Evolutionary conservation across 2,888 invertebrate species (phyloP).

Genomic region (Torymus tubicola): DNA sequence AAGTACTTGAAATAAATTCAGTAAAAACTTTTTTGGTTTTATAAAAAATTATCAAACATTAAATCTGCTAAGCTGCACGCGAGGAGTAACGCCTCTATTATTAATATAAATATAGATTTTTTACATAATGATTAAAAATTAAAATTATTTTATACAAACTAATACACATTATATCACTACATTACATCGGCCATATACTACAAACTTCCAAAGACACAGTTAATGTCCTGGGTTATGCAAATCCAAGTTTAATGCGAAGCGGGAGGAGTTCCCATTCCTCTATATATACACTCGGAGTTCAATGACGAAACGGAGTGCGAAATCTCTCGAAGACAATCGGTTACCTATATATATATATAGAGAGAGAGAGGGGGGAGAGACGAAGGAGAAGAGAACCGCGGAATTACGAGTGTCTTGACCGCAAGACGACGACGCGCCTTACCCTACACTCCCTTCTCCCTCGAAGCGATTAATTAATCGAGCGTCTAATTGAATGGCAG

Average conservation of each 20-base stretch:
- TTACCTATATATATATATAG: too few species aligned
- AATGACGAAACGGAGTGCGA: background rate
- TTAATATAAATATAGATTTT: too few species aligned
- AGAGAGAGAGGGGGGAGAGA: background rate
- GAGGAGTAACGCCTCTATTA: too few species aligned
- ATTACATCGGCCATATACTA: too few species aligned
- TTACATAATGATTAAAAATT: too few species aligned
- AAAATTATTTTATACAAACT: too few species aligned
- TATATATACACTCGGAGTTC: background rate
- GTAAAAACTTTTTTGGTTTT: too few species aligned
- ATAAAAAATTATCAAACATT: too few species aligned
- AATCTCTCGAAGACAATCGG: background rate
- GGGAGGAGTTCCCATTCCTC: constrained; percentile 4
- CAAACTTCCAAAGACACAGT: background rate
- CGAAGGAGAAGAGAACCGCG: background rate
- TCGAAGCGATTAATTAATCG: constrained; percentile 70
- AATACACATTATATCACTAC: too few species aligned
- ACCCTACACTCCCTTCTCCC: constrained; percentile 18
- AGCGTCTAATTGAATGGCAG: constrained; percentile 70
- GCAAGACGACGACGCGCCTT: constrained; percentile 8
- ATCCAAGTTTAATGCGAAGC: constrained; percentile 43
- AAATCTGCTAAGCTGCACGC: too few species aligned
- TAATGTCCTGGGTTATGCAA: constrained; percentile 30
- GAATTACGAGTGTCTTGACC: constrained; percentile 57
- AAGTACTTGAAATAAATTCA: too few species aligned